Evolutionary conservation across 1,140 invertebrate species (phyloP).

Genomic region (Megalonaias nervosa): DNA sequence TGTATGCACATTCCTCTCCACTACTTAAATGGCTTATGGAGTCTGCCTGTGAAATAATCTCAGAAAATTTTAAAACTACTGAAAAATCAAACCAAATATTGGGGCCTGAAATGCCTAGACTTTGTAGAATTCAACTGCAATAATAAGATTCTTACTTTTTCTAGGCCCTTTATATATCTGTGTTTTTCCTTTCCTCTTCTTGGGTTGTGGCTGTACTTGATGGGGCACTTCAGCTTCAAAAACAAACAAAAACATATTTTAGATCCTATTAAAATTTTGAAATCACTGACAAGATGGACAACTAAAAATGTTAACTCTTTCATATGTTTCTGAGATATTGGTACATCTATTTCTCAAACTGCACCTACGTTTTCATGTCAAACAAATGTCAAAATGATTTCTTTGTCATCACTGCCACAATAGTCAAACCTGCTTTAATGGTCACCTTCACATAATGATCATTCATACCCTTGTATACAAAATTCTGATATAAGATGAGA

Average conservation of each 20-base stretch:
- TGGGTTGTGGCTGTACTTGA: constrained; percentile 28
- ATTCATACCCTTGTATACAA: no score
- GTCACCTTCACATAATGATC: no score
- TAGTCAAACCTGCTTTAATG: no score
- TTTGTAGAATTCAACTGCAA: not conserved
- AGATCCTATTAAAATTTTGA: not conserved
- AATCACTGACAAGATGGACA: not conserved
- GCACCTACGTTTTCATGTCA: no score
- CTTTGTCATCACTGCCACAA: no score
- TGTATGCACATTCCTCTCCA: not conserved
- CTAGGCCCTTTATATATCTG: constrained; percentile 69
- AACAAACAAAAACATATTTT: constrained; percentile 1
- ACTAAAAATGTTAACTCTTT: not conserved
- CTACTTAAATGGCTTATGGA: not conserved
- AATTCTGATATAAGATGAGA: no score
- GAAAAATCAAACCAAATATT: not conserved
- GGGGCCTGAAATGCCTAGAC: not conserved
- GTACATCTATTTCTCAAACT: no score
- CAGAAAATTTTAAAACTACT: constrained; percentile 12
- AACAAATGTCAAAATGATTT: no score
- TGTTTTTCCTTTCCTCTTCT: constrained; percentile 67
- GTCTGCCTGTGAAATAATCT: constrained; percentile 1
- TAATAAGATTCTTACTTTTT: constrained; percentile 63
- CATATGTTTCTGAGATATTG: no score
- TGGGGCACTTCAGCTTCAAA: constrained; percentile 43